Evolutionary conservation across 2,888 invertebrate species (phyloP), one percentile per base, ranked within the genome.

Genomic region (Coecobrya sp.): DNA sequence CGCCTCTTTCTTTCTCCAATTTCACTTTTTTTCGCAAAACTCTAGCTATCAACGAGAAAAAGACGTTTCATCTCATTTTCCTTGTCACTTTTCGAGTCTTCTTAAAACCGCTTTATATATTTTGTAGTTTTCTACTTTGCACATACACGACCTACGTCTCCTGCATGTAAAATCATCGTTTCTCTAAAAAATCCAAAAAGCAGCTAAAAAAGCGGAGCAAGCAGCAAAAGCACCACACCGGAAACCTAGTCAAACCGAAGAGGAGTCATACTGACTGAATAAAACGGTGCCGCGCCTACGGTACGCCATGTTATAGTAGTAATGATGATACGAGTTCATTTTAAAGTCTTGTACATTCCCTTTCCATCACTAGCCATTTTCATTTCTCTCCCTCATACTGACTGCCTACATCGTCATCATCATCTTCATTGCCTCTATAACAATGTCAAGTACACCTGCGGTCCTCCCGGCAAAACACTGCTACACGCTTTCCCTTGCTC

Each of bases 401-500:
- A 11, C 68, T 30, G 30, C 16, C n/a, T 19, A 22, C 22, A 62
- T 36, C 27, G 27, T 59, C 62, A 62, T 62, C 62, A 52, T 52
- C 52, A 45, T 84, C 45, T 62, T 65, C 84, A 62, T 84, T 84
- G 42, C 84, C 84, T 81, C 81, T 36, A 93, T 92, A 92, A 93
- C 93, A 93, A 92, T 93, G 93, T 93, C 93, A 93, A 86, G 90
- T 91, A 92, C 93, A 93, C 93, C 93, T 93, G 93, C 91, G 89
- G 86, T 92, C 85, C 81, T 89, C 45, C 49, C 62, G 89, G 89
- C 89, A 62, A 86, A 84, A 62, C 59, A 82, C 55, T 65, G 25
- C 62, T 25, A 42, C 45, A 42, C 5, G 19, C 82, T 62, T 19
- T 10, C 8, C 36, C 62, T 11, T 1, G 25, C 13, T 36, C 68